Conservation (phyloP, 2,113 vertebrate species). For the Solenodon paradoxus region DNA sequence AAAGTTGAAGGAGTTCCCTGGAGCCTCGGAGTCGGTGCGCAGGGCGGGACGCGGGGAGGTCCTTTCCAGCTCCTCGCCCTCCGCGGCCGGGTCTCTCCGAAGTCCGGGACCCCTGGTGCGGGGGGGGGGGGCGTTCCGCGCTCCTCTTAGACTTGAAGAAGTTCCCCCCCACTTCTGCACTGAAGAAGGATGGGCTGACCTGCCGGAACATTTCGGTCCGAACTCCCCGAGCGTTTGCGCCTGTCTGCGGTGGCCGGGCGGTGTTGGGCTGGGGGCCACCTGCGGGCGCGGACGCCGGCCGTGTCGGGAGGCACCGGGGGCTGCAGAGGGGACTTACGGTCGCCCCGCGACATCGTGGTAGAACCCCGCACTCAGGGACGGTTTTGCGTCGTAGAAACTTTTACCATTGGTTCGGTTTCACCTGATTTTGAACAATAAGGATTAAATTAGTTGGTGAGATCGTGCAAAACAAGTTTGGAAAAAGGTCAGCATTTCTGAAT, state of each 20-base stretch:
- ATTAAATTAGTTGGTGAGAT: background rate
- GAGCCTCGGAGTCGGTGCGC: background rate
- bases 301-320: background rate
- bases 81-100: background rate
- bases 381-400: constrained; percentile 26
- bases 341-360: background rate
- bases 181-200: background rate
- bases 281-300: background rate
- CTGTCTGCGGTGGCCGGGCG: background rate
- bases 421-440: background rate
- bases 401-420: background rate
- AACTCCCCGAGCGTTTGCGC: background rate
- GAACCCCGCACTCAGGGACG: background rate
- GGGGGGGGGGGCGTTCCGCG: background rate
- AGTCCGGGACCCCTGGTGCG: background rate
- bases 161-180: constrained; percentile 25
- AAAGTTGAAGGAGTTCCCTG: constrained; percentile 68
- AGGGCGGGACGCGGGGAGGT: background rate
- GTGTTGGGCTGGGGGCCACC: background rate
- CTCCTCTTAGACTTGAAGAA: background rate
- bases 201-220: background rate
- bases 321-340: background rate
- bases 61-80: no score
- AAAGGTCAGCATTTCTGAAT: background rate
- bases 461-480: constrained; percentile 18